Evolutionary conservation across 2,888 invertebrate genomes (phyloP).

Genomic region (Dynastes maya): DNA sequence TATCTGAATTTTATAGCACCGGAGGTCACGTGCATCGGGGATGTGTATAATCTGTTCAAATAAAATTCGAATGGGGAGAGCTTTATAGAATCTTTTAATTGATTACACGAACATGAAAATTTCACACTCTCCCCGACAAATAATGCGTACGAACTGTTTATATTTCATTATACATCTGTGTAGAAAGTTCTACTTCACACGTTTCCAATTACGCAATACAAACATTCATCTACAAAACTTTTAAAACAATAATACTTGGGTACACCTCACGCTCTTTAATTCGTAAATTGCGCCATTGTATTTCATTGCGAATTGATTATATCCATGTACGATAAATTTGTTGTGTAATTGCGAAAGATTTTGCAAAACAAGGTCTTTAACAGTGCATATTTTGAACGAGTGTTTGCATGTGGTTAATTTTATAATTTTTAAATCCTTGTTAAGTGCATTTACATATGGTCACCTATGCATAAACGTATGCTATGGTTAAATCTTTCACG

Average conservation of each 20-base stretch:
- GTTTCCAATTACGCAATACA: slow-evolving; percentile 69
- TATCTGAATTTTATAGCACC: slow-evolving; percentile 1
- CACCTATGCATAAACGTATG: too few relatives aligned
- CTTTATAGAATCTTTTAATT: slow-evolving; percentile 58
- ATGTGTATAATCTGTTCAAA: slow-evolving; percentile 46
- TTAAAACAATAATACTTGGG: slow-evolving; percentile 62
- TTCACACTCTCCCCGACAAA: slow-evolving; percentile 55
- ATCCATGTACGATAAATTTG: not conserved
- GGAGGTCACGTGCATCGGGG: slow-evolving; percentile 2
- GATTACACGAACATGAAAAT: slow-evolving; percentile 58
- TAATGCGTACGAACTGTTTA: slow-evolving; percentile 53
- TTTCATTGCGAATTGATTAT: slow-evolving; percentile 10
- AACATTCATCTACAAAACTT: slow-evolving; percentile 61
- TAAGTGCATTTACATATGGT: too few relatives aligned
- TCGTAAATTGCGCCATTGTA: slow-evolving; percentile 34
- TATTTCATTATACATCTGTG: slow-evolving; percentile 57
- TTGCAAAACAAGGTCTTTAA: slow-evolving; percentile 15
- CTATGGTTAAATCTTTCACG: too few relatives aligned
- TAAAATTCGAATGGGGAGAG: slow-evolving; percentile 47
- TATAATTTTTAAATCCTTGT: too few relatives aligned
- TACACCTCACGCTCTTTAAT: slow-evolving; percentile 31
- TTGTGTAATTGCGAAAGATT: slow-evolving; percentile 22
- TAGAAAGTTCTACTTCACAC: slow-evolving; percentile 68
- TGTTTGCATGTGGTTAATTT: too few relatives aligned
- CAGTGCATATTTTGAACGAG: slow-evolving; percentile 3